Base-by-base conservation (phyloP, 2,113 vertebrate species). In the Todiramphus saurophagus region DNA sequence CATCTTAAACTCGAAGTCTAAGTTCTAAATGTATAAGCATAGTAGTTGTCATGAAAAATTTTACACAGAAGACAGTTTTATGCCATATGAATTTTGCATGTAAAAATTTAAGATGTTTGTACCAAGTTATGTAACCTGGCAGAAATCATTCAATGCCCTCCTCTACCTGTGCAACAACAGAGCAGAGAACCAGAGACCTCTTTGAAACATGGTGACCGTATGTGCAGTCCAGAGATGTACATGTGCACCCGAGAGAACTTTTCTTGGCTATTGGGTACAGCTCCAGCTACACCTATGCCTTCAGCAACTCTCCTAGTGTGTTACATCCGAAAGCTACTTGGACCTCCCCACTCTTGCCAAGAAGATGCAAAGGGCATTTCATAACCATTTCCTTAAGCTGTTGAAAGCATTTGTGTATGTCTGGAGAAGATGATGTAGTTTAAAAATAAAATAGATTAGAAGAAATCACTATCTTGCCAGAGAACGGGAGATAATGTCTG, bases 131-230 rank as follows among this genome's bases (percentile, higher is more conserved):
- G 56, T 6, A 68, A 94, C 13, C 37, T 39, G 33, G 23, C 13
- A 89, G 53, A 33, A 87, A 87, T 24, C 14, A 72, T 8, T 79
- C 15, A 5, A 1, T 14, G 23, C 41, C 44, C 41, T 53, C n/a
- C 35, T 80, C 76, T 18, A 76, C 33, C 25, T 51, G 56, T 0
- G 0, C 59, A 91, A 62, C 30, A 63, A n/a, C n/a, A 73, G 15
- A 50, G 13, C 0, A 35, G 21, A 67, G 19, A 33, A 43, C 85
- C n/a, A 14, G 64, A 82, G 56, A 89, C 43, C 43, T 59, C 91
- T 16, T 1, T 48, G 39, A 82, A 68, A 48, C 5, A 16, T 0
- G 0, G 20, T 8, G 60, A 72, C 43, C 11, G 2, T 6, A 3
- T 4, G 2, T 24, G 43, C 21, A 53, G 7, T 73, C 16, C 55